These are phyloP conservation scores for Pristionchus japonicus DNA, from an alignment of 2,888 invertebrate species.

Conservation along the genomic window DNA sequence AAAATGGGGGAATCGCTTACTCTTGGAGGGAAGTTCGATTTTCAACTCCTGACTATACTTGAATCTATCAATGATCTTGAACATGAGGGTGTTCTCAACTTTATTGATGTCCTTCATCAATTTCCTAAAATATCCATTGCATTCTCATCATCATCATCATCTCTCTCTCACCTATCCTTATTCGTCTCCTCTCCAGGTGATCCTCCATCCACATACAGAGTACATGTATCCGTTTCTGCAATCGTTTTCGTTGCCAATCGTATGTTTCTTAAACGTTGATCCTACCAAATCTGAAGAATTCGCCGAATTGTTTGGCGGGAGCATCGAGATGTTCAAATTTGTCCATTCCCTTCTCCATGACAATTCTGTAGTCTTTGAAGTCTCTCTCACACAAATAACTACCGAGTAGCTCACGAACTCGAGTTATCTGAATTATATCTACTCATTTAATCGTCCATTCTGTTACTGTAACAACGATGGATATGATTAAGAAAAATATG, in stretches of 20 bases:
- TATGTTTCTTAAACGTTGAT: neutral
- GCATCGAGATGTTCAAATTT: slow-evolving; percentile 6
- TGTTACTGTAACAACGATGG: neutral
- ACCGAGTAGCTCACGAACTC: slow-evolving; percentile 16
- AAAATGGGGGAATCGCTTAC: slow-evolving; percentile 39
- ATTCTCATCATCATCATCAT: neutral
- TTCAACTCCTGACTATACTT: slow-evolving; percentile 59
- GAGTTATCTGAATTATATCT: neutral
- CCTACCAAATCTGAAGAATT: neutral
- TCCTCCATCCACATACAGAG: slow-evolving; percentile 37
- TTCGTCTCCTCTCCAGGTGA: slow-evolving; percentile 45
- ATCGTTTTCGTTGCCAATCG: neutral
- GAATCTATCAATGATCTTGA: slow-evolving; percentile 62
- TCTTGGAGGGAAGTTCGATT: slow-evolving; percentile 59
- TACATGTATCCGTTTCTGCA: neutral
- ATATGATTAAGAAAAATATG: neutral
- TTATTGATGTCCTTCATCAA: slow-evolving; percentile 34
- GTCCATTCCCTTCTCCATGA: neutral
- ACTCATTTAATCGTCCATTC: too few relatives aligned
- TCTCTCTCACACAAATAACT: slow-evolving; percentile 32
- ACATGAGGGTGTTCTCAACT: slow-evolving; percentile 57
- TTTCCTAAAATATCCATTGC: neutral
- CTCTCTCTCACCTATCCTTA: slow-evolving; percentile 38
- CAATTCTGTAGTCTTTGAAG: slow-evolving; percentile 29
- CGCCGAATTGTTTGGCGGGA: neutral